Evolutionary conservation across 2,113 vertebrate genomes (phyloP).

Genomic region (Stigmatopora argus): DNA sequence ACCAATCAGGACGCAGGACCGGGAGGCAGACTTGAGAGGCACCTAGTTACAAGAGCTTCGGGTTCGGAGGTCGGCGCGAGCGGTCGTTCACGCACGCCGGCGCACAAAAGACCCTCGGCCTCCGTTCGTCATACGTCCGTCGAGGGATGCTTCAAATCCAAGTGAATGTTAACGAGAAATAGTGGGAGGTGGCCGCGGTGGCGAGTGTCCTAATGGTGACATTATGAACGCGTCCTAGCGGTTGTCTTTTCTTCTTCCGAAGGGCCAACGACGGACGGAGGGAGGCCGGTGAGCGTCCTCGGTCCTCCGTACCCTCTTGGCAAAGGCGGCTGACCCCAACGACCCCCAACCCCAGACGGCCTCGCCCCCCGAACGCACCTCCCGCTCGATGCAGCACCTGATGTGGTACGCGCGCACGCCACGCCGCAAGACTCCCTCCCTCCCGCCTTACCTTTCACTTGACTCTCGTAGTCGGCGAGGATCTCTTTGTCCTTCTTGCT

Average conservation of each 20-base stretch:
- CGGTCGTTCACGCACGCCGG: constrained; percentile 46
- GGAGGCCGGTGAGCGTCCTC: too few species aligned
- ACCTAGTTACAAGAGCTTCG: constrained; percentile 70
- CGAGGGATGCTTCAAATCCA: too few species aligned
- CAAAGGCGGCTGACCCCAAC: neutral
- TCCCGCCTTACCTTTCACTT: constrained; percentile 84
- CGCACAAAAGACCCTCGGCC: constrained; percentile 17
- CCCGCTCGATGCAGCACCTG: constrained; percentile 62
- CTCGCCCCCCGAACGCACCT: constrained; percentile 3
- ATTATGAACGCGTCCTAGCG: neutral
- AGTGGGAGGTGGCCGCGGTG: constrained; percentile 41
- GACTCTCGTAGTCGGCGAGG: constrained; percentile 88
- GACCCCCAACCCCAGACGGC: constrained; percentile 14
- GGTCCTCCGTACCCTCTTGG: constrained; percentile 22
- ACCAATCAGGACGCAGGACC: constrained; percentile 60
- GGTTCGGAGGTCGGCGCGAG: constrained; percentile 16
- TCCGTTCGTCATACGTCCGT: too few species aligned
- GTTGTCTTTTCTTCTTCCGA: neutral
- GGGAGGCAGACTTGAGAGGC: constrained; percentile 65
- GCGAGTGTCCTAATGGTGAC: neutral
- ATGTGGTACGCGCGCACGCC: constrained; percentile 42
- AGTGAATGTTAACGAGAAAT: neutral
- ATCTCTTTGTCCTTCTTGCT: constrained; percentile 97
- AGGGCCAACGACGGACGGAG: constrained; percentile 41
- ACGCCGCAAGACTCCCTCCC: constrained; percentile 1